Base-by-base conservation (phyloP, 1,140 invertebrate species). In the Drosophila malerkotliana region DNA sequence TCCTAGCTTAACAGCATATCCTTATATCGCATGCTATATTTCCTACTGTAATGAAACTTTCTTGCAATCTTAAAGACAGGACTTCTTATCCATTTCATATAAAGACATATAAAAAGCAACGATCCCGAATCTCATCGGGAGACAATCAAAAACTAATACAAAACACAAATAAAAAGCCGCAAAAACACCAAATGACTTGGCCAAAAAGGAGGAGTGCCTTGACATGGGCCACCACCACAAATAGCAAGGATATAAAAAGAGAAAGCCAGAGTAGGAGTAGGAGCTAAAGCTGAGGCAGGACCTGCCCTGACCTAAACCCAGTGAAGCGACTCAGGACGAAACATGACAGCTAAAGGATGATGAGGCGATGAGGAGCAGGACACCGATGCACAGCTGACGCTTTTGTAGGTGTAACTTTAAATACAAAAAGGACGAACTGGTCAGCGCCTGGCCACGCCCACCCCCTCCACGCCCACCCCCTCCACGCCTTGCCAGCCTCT, bases 381-480 rank as follows among this genome's bases (percentile, higher is more conserved):
- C 21, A 24, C 28, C 51, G 52, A 62, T 49, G 68, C 73, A 73
- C 79, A 78, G 54, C 73, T 67, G 68, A 47, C 79, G 63, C 72
- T 77, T 64, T 74, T 74, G 74, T 69, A 82, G 79, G 79, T 82
- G 79, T 82, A 75, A 79, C 79, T 82, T 78, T 55, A 74, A 83
- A 83, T 75, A 78, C 71, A 78, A 82, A 81, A 78, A 47, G 74
- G 52, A 69, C 73, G 39, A 48, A 37, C 51, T 52, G 72, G 39
- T 39, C 52, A 49, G 9, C 45, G 39, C 57, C 41, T 18, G n/a
- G 14, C 5, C 71, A 28, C 51, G 24, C 57, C 61, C n/a, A 8
- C 30, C 9, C 7, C 44, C 37, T 28, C 10, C 30, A 2, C 8
- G 32, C 34, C 18, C n/a, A 8, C 30, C 9, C 7, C 44, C 37